phyloP scores from a whole-genome alignment of 1,140 invertebrate genomes.

The Carposina sasakii region DNA sequence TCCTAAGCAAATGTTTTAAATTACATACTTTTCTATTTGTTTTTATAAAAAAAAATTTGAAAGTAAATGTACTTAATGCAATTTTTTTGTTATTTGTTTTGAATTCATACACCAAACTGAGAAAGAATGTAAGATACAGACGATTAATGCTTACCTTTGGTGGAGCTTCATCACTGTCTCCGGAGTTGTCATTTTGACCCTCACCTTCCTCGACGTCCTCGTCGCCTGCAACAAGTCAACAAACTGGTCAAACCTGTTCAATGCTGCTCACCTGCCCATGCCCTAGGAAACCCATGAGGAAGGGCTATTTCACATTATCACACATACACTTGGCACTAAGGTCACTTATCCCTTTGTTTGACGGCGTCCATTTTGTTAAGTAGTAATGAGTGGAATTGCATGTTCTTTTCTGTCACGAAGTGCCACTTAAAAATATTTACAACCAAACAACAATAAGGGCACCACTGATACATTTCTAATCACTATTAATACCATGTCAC shows the following conservation, averaged over 20 bases:
- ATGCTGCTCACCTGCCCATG: conserved; percentile 32
- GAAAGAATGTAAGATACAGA: no score
- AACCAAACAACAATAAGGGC: conserved; percentile 54
- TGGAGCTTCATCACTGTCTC: conserved; percentile 81
- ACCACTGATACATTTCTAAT: neutral
- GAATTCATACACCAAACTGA: no score
- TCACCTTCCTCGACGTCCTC: conserved; percentile 78
- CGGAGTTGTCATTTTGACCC: conserved; percentile 79
- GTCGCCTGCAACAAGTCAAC: conserved; percentile 74
- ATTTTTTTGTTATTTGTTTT: no score
- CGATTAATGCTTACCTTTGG: conserved; percentile 59
- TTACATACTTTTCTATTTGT: neutral
- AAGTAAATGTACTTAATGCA: no score
- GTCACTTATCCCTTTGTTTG: conserved; percentile 79
- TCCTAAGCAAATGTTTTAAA: conserved; percentile 69
- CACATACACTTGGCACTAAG: conserved; percentile 50
- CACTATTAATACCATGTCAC: no score
- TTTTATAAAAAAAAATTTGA: no score
- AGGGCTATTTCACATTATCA: conserved; percentile 24
- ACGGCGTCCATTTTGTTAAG: conserved; percentile 82
- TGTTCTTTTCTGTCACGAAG: conserved; percentile 71
- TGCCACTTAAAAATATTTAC: conserved; percentile 71
- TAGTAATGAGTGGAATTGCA: conserved; percentile 73
- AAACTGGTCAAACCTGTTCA: conserved; percentile 54
- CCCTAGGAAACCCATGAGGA: conserved; percentile 27